Evolutionary conservation across 1,140 invertebrate species (phyloP).

Genomic region (Papilio polytes): DNA sequence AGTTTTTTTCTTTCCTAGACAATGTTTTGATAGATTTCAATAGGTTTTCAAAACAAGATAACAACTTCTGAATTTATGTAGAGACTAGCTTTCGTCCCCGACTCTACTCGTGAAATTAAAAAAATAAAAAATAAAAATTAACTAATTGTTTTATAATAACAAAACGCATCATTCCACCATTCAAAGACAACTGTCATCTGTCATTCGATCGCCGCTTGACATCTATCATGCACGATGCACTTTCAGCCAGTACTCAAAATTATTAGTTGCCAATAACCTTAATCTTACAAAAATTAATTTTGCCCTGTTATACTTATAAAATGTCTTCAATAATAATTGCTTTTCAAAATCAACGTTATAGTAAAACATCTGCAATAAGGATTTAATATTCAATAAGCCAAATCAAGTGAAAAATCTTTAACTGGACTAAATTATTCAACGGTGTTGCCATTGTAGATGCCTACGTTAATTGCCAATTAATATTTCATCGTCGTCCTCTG

Average conservation of each 20-base stretch:
- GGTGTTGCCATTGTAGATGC: conserved; percentile 13
- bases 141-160: no score
- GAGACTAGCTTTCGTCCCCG: no score
- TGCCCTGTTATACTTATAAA: neutral
- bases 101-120: no score
- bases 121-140: no score
- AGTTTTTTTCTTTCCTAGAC: neutral
- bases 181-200: no score
- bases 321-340: neutral
- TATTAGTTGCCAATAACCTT: no score
- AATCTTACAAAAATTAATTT: no score
- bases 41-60: neutral
- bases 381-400: neutral
- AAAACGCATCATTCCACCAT: no score
- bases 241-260: no score
- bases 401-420: conserved; percentile 1
- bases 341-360: neutral
- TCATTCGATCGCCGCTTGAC: no score
- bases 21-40: conserved; percentile 5
- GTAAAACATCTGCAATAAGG: neutral
- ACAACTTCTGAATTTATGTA: no score
- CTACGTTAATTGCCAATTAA: conserved; percentile 28
- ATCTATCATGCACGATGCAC: no score
- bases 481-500: conserved; percentile 9
- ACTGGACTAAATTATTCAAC: conserved; percentile 13